Evolutionary conservation across 2,888 invertebrate species (phyloP).

Genomic region (Hirtodrosophila confusa): DNA sequence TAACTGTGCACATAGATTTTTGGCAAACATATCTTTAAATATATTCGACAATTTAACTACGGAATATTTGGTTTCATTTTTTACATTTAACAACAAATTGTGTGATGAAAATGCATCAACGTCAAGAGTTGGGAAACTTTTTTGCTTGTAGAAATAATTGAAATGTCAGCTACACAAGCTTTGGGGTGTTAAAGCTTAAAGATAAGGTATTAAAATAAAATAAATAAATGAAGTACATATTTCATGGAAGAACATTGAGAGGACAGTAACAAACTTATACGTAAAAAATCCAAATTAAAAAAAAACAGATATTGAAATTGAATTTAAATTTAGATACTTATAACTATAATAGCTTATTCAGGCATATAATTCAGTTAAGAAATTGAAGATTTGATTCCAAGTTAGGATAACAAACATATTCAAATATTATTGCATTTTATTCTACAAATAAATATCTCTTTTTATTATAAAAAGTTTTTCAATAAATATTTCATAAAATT

Average conservation of each 20-base stretch:
- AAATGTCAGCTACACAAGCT: constrained; percentile 56
- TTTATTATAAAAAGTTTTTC: too few relatives aligned
- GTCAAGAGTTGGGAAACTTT: constrained; percentile 16
- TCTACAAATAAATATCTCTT: too few relatives aligned
- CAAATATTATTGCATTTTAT: too few relatives aligned
- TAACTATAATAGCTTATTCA: too few relatives aligned
- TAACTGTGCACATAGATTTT: constrained; percentile 26
- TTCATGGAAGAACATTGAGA: background rate
- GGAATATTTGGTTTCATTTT: constrained; percentile 14
- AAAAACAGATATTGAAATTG: too few relatives aligned
- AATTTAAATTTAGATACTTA: too few relatives aligned
- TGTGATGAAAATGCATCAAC: constrained; percentile 44
- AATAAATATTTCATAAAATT: too few relatives aligned
- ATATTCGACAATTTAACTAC: constrained; percentile 11
- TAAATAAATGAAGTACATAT: too few relatives aligned
- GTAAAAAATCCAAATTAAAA: too few relatives aligned
- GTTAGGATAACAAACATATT: too few relatives aligned
- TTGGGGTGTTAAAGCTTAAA: constrained; percentile 16
- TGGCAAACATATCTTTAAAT: constrained; percentile 28
- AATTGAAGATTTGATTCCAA: too few relatives aligned
- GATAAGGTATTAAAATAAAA: background rate
- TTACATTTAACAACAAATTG: constrained; percentile 24
- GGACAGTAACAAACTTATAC: background rate
- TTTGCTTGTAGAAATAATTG: constrained; percentile 43
- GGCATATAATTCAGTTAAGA: too few relatives aligned